Evolutionary conservation across 2,888 invertebrate genomes (phyloP), one percentile per base, ranked within the genome.

Genomic region (Lepidochrysops patricia): DNA sequence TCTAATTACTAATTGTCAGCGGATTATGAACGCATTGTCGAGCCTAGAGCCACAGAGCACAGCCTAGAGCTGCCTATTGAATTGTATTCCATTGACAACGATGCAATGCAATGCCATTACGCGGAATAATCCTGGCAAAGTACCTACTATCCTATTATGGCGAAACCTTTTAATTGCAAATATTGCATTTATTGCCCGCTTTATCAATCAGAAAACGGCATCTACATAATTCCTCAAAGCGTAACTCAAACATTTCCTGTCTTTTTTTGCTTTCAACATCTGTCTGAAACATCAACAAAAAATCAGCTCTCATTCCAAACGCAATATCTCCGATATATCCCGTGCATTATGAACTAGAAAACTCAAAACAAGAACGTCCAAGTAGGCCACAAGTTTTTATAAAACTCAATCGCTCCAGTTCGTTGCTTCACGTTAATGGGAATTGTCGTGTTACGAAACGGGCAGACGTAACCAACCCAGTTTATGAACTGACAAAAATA

Each of bases 371-470:
- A 62, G 67, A 64, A 63, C 66, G 63, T 62, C 64, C 63, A 70
- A 67, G 64, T 67, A 61, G 67, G 65, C 64, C 68, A 64, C 60
- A 65, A 64, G 65, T 67, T 67, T 65, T 67, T 71, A 68, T 70
- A 73, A 70, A 72, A 70, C 68, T 70, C 73, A 74, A 74, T 75
- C 72, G 70, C 63, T 65, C 69, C 63, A 66, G 67, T 68, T 66
- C 65, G 50, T 78, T 75, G 72, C 77, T 66, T 70, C 73, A 74
- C 70, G 75, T 70, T 75, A 77, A 78, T 77, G 73, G 75, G 71
- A 74, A 75, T 77, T 76, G 71, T 71, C 73, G 71, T 73, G 68
- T 80, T 76, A 77, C 71, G 72, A 76, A 81, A 81, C 77, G 72
- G 72, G 70, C 75, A 73, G 72, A 76, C 75, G 72, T 75, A 69